Evolutionary conservation across 2,113 vertebrate species (phyloP), one percentile per base, ranked within the genome.

Genomic region (Danionella cerebrum): DNA sequence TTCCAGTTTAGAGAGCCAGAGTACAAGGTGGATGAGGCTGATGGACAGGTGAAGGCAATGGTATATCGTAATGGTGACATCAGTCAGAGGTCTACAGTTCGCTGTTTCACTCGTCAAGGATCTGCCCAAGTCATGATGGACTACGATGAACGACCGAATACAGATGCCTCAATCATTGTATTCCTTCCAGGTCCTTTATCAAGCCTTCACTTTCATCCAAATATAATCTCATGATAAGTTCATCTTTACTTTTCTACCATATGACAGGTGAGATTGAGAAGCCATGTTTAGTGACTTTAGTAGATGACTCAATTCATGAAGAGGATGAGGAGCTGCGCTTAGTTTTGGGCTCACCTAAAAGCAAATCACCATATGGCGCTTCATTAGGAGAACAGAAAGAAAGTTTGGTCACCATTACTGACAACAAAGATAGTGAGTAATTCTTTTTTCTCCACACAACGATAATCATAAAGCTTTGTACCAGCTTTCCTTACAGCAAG

Each of bases 41-140:
- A 88, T 4, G 76, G 83, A 2, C 80, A 86, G 33, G 54, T 91
- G 9, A 82, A 52, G 12, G 84, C 78, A 36, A 70, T 78, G 2
- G 81, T 90, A 58, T 89, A 87, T 81, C 86, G 84, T 21, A 89
- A 86, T 1, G 87, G 89, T 60, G 90, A 92, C 65, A 76, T 89
- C 41, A 87, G 78, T 60, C 69, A 86, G 51, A 79, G 38, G 41
- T 89, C 86, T 44, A 89, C 86, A 0, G 87, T 90, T 9, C 78
- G 81, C 41, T 89, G 89, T 58, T 90, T 86, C 62, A 90, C 92
- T 14, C 80, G 81, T 22, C 91, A 92, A 71, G 88, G 89, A 31
- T 87, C 91, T 16, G 91, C 91, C 19, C 86, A 92, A 74, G 90
- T 91, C 67, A 89, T 86, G 80, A 82, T 86, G 86, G 90, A 91